These are phyloP conservation scores for Saccopteryx leptura DNA, from an alignment of 2,113 vertebrate species.

Conservation along the genomic window DNA sequence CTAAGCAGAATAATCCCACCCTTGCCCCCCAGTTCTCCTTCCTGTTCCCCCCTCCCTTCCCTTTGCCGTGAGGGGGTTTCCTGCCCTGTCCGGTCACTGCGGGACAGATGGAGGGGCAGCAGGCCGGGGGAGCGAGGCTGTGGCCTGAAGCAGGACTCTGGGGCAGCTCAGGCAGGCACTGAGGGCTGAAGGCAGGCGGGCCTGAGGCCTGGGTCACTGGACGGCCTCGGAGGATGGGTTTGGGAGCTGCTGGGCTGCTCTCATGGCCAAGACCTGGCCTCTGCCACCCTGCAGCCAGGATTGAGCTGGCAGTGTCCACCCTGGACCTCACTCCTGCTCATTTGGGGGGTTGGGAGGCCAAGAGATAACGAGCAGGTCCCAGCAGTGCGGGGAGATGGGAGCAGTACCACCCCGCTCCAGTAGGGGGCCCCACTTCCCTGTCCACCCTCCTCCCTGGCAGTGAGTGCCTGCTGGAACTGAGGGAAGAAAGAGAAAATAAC, in stretches of 20 bases:
- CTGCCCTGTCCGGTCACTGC: slow-evolving; percentile 48
- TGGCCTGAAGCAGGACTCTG: neutral
- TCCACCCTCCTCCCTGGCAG: fast-evolving
- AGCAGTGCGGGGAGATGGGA: too few relatives aligned
- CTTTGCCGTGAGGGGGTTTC: slow-evolving; percentile 10
- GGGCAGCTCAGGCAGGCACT: neutral
- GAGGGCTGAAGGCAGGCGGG: neutral
- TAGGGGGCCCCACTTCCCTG: too few relatives aligned
- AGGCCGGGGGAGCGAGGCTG: fast-evolving
- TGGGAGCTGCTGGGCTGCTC: neutral
- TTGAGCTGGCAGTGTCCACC: neutral
- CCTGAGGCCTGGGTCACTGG: neutral
- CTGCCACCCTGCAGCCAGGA: neutral
- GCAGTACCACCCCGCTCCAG: neutral
- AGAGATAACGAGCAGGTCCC: neutral
- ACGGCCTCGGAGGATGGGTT: neutral
- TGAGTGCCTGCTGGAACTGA: neutral
- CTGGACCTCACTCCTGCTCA: neutral
- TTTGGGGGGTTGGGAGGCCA: neutral
- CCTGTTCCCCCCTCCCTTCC: slow-evolving; percentile 16
- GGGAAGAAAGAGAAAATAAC: neutral
- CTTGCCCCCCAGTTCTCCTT: neutral
- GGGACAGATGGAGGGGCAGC: neutral
- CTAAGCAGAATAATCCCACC: neutral
- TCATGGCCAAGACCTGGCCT: neutral